Conservation (phyloP, 30 jellyfish, hydroid and myxozoan species). For the Calvadosia cruxmelitensis region DNA sequence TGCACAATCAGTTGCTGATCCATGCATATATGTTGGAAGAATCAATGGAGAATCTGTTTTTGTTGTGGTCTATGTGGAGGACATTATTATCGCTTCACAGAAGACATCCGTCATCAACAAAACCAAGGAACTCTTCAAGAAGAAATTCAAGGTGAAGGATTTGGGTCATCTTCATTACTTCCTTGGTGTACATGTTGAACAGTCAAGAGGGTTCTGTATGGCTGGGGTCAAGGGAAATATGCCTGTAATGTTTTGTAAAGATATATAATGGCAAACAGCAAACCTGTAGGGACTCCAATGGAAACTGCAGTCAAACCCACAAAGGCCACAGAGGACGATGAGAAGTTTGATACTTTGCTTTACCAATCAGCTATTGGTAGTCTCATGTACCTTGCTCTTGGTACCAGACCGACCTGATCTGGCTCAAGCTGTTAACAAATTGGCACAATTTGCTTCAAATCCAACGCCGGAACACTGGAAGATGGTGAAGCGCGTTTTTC, state of each 20-base stretch:
- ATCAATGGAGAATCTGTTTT: not conserved
- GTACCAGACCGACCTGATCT: not conserved
- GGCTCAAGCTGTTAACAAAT: not conserved
- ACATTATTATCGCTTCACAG: not conserved
- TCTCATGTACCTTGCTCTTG: constrained; percentile 9
- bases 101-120: not conserved
- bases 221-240: constrained; percentile 1
- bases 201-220: too few relatives aligned
- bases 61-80: constrained; percentile 3
- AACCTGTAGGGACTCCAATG: not conserved
- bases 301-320: not conserved
- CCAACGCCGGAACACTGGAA: not conserved
- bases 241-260: not conserved
- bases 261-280: not conserved
- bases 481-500: not conserved
- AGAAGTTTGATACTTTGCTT: not conserved
- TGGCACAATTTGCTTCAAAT: not conserved
- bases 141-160: not conserved
- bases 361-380: constrained; percentile 14
- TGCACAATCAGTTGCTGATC: not conserved
- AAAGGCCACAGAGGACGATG: constrained; percentile 2
- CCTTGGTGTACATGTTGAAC: not conserved
- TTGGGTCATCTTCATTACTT: not conserved
- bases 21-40: constrained; percentile 4
- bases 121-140: not conserved